A percentile compares a stretch with the other conserved stretches of the same genome.
These are phyloP conservation scores for Sus scrofa DNA, from an alignment of 2,113 vertebrate genomes.

Conservation along the genomic window DNA sequence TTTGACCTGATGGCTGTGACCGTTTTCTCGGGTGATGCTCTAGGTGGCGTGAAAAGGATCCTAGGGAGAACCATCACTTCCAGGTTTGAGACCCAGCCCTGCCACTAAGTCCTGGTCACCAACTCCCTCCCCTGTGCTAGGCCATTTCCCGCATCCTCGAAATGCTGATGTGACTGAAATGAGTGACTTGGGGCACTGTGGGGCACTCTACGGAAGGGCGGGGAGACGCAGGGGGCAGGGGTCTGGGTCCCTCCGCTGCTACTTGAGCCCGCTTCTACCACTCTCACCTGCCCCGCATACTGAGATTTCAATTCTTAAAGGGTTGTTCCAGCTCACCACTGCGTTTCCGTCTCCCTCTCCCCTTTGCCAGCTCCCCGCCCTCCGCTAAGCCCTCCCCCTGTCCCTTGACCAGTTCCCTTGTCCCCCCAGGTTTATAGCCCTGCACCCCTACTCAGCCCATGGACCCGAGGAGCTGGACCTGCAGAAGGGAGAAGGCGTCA, in stretches of 20 bases:
- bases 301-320: background rate
- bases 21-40: too few species aligned
- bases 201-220: rapidly evolving
- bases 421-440: slow-evolving; percentile 91
- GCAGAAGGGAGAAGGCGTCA: slow-evolving; percentile 95
- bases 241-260: too few species aligned
- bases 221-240: background rate
- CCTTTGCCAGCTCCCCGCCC: background rate
- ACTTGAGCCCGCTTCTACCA: background rate
- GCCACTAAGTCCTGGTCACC: background rate
- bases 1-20: background rate
- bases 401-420: background rate
- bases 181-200: background rate
- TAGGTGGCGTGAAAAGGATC: background rate
- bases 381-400: rapidly evolving
- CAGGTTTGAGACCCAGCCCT: background rate
- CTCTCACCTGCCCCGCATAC: background rate
- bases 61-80: background rate
- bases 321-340: background rate
- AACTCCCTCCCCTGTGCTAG: background rate
- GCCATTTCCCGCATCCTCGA: background rate
- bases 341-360: background rate
- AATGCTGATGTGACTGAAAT: background rate
- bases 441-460: slow-evolving; percentile 91
- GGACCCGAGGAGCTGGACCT: slow-evolving; percentile 94